These are phyloP conservation scores for Callyntrura guangdongensis DNA, from an alignment of 2,888 invertebrate genomes.

Conservation along the genomic window DNA sequence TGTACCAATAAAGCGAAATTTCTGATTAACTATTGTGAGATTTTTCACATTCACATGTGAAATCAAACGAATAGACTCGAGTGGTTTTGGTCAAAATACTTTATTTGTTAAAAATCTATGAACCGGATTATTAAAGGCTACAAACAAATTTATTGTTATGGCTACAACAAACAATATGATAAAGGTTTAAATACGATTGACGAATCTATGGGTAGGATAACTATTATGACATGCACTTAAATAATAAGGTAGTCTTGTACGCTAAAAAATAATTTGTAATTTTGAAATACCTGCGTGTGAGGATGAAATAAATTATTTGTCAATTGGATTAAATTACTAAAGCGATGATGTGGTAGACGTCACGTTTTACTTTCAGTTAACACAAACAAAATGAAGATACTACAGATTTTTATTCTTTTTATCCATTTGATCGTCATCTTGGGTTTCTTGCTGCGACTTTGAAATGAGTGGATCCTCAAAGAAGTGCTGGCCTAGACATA, in stretches of 20 bases:
- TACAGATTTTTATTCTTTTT: no score
- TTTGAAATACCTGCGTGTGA: background rate
- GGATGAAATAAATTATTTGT: constrained; percentile 8
- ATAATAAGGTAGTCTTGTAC: background rate
- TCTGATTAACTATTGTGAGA: no score
- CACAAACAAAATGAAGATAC: no score
- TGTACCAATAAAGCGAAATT: no score
- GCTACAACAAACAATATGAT: background rate
- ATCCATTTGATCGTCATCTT: background rate
- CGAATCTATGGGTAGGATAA: background rate
- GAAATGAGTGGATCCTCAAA: constrained; percentile 36
- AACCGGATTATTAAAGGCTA: constrained; percentile 21
- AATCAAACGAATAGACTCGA: background rate
- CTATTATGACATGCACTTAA: background rate
- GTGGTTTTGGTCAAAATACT: background rate
- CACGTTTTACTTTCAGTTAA: background rate
- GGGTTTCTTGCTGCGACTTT: background rate
- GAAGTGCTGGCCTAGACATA: constrained; percentile 61
- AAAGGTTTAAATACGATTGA: background rate
- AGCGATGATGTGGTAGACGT: no score
- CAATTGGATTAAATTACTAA: background rate
- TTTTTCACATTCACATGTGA: no score
- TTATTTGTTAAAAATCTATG: background rate
- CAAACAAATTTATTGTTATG: no score
- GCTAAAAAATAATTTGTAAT: background rate